A percentile compares a stretch with the other conserved stretches of the same genome.
These are phyloP conservation scores for Thyatira batis DNA, from an alignment of 2,888 invertebrate species.

Conservation along the genomic window DNA sequence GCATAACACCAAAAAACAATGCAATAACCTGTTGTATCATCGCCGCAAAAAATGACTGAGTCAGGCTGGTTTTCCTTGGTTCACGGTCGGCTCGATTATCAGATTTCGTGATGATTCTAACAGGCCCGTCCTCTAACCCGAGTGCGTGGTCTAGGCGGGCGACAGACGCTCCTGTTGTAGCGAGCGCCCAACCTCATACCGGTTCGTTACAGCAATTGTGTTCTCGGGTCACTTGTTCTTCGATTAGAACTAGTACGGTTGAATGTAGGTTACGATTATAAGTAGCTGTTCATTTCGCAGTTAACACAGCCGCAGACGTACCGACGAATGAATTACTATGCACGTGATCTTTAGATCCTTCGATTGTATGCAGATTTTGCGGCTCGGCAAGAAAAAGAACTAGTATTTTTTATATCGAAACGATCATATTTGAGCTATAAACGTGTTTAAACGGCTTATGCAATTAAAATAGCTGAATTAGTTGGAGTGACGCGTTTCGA, in stretches of 20 bases:
- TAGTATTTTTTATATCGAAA: conserved; percentile 19
- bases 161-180: conserved; percentile 2
- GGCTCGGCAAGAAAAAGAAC: conserved; percentile 18
- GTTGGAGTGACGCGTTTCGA: conserved; percentile 38
- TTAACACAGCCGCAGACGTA: conserved; percentile 3
- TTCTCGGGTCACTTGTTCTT: conserved; percentile 27
- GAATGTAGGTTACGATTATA: conserved; percentile 32
- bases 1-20: conserved; percentile 57
- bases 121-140: conserved; percentile 1
- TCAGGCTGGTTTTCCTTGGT: conserved; percentile 46
- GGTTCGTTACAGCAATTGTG: conserved; percentile 23
- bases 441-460: conserved; percentile 42
- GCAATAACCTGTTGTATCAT: conserved; percentile 57
- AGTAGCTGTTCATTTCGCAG: conserved; percentile 13
- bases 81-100: conserved; percentile 12
- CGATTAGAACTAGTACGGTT: conserved; percentile 23
- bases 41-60: conserved; percentile 38
- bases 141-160: background rate
- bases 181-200: conserved; percentile 11
- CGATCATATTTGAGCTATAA: conserved; percentile 17
- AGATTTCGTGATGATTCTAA: conserved; percentile 11
- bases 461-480: conserved; percentile 55
- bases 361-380: conserved; percentile 6
- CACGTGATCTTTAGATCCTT: conserved; percentile 17
- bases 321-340: background rate